phyloP scores from a whole-genome alignment of 2,797 vertebrate species.

The Lates japonicus region DNA sequence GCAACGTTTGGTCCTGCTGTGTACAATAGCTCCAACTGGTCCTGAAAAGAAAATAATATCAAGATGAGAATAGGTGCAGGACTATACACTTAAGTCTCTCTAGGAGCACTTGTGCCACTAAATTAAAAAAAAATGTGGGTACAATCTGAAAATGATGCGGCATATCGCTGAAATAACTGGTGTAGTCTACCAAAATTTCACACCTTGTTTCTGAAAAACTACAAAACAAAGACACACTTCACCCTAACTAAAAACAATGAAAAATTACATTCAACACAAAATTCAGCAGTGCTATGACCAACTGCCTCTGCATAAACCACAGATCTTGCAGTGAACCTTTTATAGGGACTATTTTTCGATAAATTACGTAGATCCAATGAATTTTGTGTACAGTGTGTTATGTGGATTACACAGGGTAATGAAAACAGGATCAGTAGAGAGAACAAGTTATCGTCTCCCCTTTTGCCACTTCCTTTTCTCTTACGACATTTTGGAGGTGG shows the following conservation, averaged over 20 bases:
- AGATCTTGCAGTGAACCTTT: too few species aligned
- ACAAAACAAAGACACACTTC: not conserved
- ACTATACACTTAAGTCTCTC: too few species aligned
- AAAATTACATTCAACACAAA: too few species aligned
- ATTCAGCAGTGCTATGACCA: not conserved
- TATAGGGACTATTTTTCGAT: not conserved
- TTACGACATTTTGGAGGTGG: not conserved
- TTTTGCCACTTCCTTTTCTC: not conserved
- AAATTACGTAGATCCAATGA: not conserved
- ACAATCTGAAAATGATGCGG: not conserved
- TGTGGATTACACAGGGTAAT: not conserved
- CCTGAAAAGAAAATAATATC: slow-evolving; percentile 78
- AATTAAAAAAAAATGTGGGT: not conserved
- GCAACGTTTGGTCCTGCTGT: slow-evolving; percentile 89
- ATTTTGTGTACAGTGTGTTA: not conserved
- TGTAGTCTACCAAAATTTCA: too few species aligned
- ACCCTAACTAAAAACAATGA: too few species aligned
- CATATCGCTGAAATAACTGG: too few species aligned
- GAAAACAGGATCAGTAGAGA: not conserved
- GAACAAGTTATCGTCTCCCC: not conserved
- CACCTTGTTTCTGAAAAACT: not conserved
- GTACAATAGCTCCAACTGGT: slow-evolving; percentile 94
- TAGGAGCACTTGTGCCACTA: not conserved
- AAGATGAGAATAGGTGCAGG: not conserved
- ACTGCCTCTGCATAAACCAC: not conserved